Percentiles rank a stretch among this genome's conserved stretches.
phyloP scores from a whole-genome alignment of 2,888 invertebrate genomes.

The Tricholauxania praeusta region DNA sequence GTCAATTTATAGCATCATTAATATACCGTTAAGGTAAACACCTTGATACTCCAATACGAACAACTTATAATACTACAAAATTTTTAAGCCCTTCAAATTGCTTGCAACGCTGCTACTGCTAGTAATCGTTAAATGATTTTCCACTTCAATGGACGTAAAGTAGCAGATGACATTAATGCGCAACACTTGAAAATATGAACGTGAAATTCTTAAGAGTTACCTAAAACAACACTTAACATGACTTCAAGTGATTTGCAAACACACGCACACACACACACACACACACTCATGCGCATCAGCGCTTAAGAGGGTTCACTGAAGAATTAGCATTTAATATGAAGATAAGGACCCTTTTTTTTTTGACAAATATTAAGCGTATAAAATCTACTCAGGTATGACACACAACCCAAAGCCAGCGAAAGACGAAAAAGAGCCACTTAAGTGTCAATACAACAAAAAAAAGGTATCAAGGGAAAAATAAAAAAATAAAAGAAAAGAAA shows the following conservation, averaged over 20 bases:
- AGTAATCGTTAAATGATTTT: slow-evolving; percentile 22
- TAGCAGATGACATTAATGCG: slow-evolving; percentile 22
- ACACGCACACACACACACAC: background rate
- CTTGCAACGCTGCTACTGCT: background rate
- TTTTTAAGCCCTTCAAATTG: background rate
- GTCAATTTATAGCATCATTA: too few species aligned
- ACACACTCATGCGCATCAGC: background rate
- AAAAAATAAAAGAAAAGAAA: background rate
- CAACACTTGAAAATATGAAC: background rate
- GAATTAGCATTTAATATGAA: slow-evolving; percentile 15
- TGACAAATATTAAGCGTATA: background rate
- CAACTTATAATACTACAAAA: too few species aligned
- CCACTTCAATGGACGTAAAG: slow-evolving; percentile 15
- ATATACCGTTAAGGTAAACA: too few species aligned
- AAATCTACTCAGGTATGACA: slow-evolving; percentile 8
- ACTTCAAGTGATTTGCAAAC: slow-evolving; percentile 15
- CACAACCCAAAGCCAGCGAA: background rate
- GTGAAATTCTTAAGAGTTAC: slow-evolving; percentile 19
- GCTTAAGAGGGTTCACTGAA: slow-evolving; percentile 11
- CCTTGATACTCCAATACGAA: too few species aligned
- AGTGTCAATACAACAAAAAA: background rate
- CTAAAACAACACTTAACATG: slow-evolving; percentile 19
- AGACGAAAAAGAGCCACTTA: slow-evolving; percentile 7
- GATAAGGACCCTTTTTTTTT: background rate
- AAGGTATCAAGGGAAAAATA: background rate